Base-by-base conservation (phyloP, 2,888 invertebrate species). In the Pollenia labialis region DNA sequence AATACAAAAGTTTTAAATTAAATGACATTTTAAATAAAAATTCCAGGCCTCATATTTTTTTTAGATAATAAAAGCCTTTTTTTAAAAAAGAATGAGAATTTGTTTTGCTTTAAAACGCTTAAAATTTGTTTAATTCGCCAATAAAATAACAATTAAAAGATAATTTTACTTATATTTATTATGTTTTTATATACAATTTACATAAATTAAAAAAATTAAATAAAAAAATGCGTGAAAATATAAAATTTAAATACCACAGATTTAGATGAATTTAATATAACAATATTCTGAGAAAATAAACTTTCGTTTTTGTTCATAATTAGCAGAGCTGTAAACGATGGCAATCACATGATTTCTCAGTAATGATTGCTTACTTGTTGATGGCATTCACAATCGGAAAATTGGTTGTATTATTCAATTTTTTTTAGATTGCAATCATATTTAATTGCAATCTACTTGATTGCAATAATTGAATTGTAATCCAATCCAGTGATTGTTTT, bases 171-270 rank as follows among this genome's bases (percentile, higher is more conserved):
- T 71, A 71, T 64, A n/a, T 8, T 54, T 80, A 68, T 23, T 52
- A 23, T 32, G 32, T 32, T 0, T 60, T 71, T 81, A 81, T 81
- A 64, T 81, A 81, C 80, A 81, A 32, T 71, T 52, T 44, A 44
- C 56, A 62, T 50, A 62, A 75, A 71, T 46, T 16, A 54, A 71
- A 18, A 42, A 48, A 48, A 18, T 14, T 12, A 48, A 48, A 66
- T 48, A 23, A 66, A 12, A 12, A 11, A 18, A n/a, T 8, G 46
- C n/a, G 14, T 66, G n/a, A 48, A 44, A 46, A 64, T 64, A 46
- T 71, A 81, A 71, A 64, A 40, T 64, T 80, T 54, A 72, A 62
- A 81, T 81, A 81, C 80, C 80, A 81, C 80, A 81, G 80, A 71
- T 71, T 60, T 4, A 52, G 52, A 72, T 81, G 46, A 72, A 46